These are phyloP conservation scores for Tenebrosternarchus preto DNA, from an alignment of 2,113 vertebrate species.

Conservation along the genomic window DNA sequence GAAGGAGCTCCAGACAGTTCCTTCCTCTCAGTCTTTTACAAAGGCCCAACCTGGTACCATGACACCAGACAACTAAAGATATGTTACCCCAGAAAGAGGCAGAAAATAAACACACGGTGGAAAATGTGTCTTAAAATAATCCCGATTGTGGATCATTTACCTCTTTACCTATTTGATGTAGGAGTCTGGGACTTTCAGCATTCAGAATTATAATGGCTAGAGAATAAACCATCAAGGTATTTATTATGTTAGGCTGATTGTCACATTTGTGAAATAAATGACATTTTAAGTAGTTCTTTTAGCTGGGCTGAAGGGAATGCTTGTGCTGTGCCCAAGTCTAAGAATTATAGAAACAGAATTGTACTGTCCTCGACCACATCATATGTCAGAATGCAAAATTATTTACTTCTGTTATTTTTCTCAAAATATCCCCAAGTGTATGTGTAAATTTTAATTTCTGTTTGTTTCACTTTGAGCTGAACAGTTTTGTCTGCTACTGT, in stretches of 20 bases:
- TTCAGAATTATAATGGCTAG: neutral
- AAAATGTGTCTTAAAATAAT: neutral
- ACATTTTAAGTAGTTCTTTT: neutral
- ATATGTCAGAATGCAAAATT: neutral
- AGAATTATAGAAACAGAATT: no score
- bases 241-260: neutral
- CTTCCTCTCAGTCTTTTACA: slow-evolving; percentile 7
- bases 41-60: slow-evolving; percentile 14
- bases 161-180: neutral
- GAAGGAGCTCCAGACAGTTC: slow-evolving; percentile 15
- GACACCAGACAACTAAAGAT: slow-evolving; percentile 4
- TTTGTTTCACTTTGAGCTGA: no score
- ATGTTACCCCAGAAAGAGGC: neutral
- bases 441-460: neutral
- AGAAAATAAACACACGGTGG: neutral
- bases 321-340: no score
- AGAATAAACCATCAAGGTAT: neutral
- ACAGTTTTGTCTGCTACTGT: no score
- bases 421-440: neutral
- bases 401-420: no score
- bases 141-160: neutral
- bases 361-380: no score
- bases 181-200: no score
- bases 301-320: no score
- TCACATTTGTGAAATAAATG: neutral